Evolutionary conservation across 2,888 invertebrate species (phyloP).

Genomic region (Volucella bombylans): DNA sequence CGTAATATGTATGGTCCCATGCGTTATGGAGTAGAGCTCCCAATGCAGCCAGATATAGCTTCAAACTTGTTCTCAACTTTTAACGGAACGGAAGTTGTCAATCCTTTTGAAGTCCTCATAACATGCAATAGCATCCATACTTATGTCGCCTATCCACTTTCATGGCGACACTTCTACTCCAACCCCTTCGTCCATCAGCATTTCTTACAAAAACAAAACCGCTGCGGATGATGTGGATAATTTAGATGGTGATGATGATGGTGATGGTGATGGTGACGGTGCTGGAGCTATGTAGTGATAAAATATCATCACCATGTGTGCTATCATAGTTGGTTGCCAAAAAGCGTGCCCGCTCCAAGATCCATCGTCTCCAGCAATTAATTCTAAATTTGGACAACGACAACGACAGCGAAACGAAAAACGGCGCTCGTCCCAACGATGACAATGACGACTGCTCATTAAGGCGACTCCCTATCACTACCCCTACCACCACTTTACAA

Average conservation of each 20-base stretch:
- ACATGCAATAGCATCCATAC: constrained; percentile 23
- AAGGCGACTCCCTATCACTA: constrained; percentile 27
- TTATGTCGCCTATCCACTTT: constrained; percentile 32
- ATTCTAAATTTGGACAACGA: constrained; percentile 64
- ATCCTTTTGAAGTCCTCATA: constrained; percentile 67
- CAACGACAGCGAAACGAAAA: neutral
- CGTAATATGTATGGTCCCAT: neutral
- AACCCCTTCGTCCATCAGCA: neutral
- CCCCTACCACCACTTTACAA: constrained; percentile 15
- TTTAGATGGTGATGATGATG: neutral
- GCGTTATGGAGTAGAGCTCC: constrained; percentile 4
- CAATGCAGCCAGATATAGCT: constrained; percentile 16
- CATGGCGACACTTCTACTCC: constrained; percentile 10
- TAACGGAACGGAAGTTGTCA: constrained; percentile 60
- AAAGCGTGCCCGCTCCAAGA: constrained; percentile 34
- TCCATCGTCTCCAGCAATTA: constrained; percentile 49
- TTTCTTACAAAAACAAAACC: neutral
- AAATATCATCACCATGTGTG: constrained; percentile 52
- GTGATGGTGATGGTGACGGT: constrained; percentile 3
- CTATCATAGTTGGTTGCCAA: constrained; percentile 34
- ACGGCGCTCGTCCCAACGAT: neutral
- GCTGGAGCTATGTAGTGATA: constrained; percentile 27
- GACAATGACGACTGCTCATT: constrained; percentile 45
- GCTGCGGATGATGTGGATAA: neutral
- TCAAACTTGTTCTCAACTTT: constrained; percentile 36